Evolutionary conservation across 2,888 invertebrate species (phyloP), one percentile per base, ranked within the genome.

Genomic region (Amblyteles armatorius): DNA sequence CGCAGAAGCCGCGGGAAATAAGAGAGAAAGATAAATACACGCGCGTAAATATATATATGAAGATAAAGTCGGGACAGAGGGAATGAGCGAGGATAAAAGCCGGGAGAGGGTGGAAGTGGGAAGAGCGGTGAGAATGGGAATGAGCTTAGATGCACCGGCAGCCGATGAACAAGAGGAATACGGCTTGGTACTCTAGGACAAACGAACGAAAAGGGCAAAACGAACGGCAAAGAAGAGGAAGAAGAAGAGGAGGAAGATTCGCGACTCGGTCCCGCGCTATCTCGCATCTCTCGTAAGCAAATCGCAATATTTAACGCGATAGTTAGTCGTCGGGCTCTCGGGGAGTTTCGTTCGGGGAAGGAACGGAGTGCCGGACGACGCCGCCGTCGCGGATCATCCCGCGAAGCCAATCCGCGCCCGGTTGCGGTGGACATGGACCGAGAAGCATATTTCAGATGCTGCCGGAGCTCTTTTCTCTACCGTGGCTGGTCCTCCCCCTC

Each of bases 251-350:
- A 77, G 19, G 44, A 33, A 36, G 78, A 73, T 48, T 63, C 50
- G 36, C 69, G 57, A 67, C 26, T 40, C 55, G 73, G 36, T 0
- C 55, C 52, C 71, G 74, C 60, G 82, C 88, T 91, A 91, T 91
- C 91, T 91, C 84, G 86, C 88, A 91, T 91, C 90, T 90, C 85
- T 83, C 85, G 88, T 88, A 89, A 90, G 90, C 90, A 92, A 92
- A 92, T 92, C 89, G 91, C 92, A 91, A 91, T 92, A 91, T 92
- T 92, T 91, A 92, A 92, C 91, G 91, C 89, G 90, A 90, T 89
- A 90, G 91, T 90, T 91, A 90, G 88, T 82, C 87, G 86, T 86
- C 87, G 88, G 87, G 87, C 86, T 3, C 11, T 9, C 26, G 22
- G 88, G 87, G 87, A 88, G 90, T 89, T 82, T 87, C 82, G 85